Percentiles rank a stretch among this genome's conserved stretches.
phyloP scores from a whole-genome alignment of 2,113 vertebrate species.

The Cyanistes caeruleus region DNA sequence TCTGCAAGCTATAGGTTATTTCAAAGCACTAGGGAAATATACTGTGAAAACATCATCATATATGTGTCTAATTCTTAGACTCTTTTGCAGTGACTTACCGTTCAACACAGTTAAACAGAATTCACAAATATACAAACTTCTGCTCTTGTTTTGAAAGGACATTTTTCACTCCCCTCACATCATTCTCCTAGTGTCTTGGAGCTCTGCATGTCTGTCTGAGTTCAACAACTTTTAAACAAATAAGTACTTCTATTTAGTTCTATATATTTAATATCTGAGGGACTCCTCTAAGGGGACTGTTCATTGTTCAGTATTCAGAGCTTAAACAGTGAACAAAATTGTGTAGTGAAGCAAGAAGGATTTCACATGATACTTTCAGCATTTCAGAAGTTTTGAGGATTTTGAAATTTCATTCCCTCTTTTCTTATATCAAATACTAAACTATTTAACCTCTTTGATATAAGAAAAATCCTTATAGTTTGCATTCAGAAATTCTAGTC shows the following conservation, averaged over 20 bases:
- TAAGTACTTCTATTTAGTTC: not conserved
- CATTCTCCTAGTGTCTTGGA: not conserved
- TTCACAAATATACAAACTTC: not conserved
- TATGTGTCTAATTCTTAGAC: not conserved
- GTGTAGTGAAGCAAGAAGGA: not conserved
- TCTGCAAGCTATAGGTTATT: not conserved
- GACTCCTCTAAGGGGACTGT: fast-evolving
- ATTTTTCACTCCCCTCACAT: not conserved
- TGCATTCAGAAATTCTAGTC: not conserved
- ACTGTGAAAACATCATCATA: not conserved
- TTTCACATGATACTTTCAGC: not conserved
- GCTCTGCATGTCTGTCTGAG: not conserved
- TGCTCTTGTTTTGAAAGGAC: not conserved
- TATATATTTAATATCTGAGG: not conserved
- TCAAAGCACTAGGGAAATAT: not conserved
- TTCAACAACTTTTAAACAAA: not conserved
- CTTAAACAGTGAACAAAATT: not conserved
- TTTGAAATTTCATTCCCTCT: not conserved
- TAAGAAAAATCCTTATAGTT: too few relatives aligned
- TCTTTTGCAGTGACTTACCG: not conserved
- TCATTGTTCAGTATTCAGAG: not conserved
- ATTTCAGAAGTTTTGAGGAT: not conserved
- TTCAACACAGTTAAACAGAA: not conserved
- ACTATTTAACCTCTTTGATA: too few relatives aligned
- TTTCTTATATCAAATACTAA: fast-evolving